Conservation (phyloP, 2,888 invertebrate genomes). For the Pasiphila rectangulata region DNA sequence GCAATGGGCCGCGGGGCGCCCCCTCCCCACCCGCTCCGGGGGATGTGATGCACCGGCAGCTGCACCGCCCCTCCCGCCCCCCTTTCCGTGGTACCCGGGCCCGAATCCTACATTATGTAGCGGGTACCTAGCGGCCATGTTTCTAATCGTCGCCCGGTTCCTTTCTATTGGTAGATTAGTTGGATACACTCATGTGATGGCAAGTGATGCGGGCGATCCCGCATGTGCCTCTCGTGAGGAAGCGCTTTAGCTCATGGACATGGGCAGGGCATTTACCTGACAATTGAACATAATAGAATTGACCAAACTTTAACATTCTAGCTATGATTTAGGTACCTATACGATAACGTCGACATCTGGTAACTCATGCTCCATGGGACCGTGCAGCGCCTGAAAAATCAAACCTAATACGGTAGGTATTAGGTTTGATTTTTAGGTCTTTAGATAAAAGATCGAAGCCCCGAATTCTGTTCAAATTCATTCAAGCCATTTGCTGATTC, state of each 20-base stretch:
- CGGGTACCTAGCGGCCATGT: conserved; percentile 30
- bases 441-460: no score
- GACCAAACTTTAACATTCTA: background rate
- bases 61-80: conserved; percentile 69
- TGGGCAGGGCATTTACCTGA: background rate
- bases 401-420: no score
- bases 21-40: conserved; percentile 25
- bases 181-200: background rate
- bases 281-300: conserved; percentile 5
- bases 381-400: no score
- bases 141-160: conserved; percentile 41
- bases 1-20: conserved; percentile 78
- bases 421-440: no score
- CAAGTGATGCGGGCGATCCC: conserved; percentile 4
- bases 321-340: no score
- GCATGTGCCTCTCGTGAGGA: conserved; percentile 3
- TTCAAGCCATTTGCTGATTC: background rate
- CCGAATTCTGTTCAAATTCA: background rate
- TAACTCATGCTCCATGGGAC: no score
- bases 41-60: conserved; percentile 70
- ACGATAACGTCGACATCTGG: no score
- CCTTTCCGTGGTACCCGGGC: conserved; percentile 52
- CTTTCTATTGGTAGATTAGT: conserved; percentile 39
- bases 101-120: conserved; percentile 37
- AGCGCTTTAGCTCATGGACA: conserved; percentile 4